Base-by-base conservation (phyloP, 2,888 invertebrate genomes). In the Dasysyrphus tricinctus region DNA sequence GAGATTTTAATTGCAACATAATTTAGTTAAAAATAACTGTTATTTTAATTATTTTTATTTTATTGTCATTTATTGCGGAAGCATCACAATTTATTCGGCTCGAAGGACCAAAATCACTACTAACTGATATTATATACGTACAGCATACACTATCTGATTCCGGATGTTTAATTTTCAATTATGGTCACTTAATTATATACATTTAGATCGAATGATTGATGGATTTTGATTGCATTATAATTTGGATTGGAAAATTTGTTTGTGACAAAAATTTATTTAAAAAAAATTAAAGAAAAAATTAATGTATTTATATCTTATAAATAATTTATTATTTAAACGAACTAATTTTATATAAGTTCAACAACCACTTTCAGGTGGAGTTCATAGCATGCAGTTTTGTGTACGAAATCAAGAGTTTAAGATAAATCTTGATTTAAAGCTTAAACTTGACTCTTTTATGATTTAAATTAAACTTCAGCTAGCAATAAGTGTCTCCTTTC, bases 21-120 rank as follows among this genome's bases (percentile, higher is more conserved):
- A 75, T 61, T 80, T 61, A 75, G 12, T 67, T 54, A 12, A 47
- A 65, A 32, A 24, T 24, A 49, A 42, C 12, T 67, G 34, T 34
- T 67, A 37, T 59, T 49, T 47, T 47, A 9, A 47, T 47, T 44
- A 3, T n/a, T n/a, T 47, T 8, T 47, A n/a, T 16, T 47, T 16
- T n/a, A 3, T 8, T 16, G 8, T 8, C 29, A 37, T 12, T 24
- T 42, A 19, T 4, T 56, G 2, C 3, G 32, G n/a, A 57, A 56
- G 2, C 16, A 16, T 56, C 5, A 56, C 5, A 56, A 49, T 32
- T 7, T 44, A 59, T 74, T 14, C 67, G 59, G 74, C 34, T 67
- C 67, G 80, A 67, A 74, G 69, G 57, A 59, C 51, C 79, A 79
- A 56, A 32, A 56, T 19, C 1, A 57, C 9, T 32, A 56, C n/a